Evolutionary conservation across 2,113 vertebrate genomes (phyloP).

Genomic region (Phylloscopus whistleri): DNA sequence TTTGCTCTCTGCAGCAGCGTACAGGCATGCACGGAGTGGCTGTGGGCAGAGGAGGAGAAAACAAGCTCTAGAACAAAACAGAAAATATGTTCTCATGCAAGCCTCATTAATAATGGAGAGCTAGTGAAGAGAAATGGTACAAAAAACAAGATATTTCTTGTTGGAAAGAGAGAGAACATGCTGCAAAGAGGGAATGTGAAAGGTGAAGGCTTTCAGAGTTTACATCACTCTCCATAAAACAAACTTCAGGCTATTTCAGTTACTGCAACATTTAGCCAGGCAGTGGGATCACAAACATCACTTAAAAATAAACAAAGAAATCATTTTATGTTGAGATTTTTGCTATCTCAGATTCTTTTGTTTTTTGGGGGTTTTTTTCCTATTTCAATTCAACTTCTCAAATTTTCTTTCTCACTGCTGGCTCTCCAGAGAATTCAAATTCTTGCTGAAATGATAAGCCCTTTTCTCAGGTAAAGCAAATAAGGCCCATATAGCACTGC

Average conservation of each 20-base stretch:
- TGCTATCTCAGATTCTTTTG: background rate
- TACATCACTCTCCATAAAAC: background rate
- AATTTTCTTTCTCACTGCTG: background rate
- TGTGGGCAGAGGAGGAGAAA: background rate
- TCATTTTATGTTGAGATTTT: background rate
- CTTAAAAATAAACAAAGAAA: background rate
- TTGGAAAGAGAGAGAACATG: background rate
- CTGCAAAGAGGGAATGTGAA: background rate
- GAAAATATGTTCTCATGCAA: slow-evolving; percentile 3
- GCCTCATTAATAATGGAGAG: slow-evolving; percentile 41
- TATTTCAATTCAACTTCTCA: background rate
- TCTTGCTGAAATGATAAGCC: background rate
- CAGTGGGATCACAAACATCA: background rate
- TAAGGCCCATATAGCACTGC: background rate
- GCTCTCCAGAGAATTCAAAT: background rate
- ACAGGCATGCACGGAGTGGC: background rate
- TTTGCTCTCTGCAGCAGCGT: background rate
- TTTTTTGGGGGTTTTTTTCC: fast-evolving
- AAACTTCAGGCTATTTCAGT: background rate
- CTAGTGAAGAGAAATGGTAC: background rate
- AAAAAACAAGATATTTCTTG: background rate
- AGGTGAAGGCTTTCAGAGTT: slow-evolving; percentile 9
- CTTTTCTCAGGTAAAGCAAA: background rate
- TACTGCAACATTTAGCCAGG: background rate
- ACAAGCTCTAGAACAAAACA: slow-evolving; percentile 10